Conservation (phyloP, 2,113 vertebrate genomes). For the Eubucco bourcierii region DNA sequence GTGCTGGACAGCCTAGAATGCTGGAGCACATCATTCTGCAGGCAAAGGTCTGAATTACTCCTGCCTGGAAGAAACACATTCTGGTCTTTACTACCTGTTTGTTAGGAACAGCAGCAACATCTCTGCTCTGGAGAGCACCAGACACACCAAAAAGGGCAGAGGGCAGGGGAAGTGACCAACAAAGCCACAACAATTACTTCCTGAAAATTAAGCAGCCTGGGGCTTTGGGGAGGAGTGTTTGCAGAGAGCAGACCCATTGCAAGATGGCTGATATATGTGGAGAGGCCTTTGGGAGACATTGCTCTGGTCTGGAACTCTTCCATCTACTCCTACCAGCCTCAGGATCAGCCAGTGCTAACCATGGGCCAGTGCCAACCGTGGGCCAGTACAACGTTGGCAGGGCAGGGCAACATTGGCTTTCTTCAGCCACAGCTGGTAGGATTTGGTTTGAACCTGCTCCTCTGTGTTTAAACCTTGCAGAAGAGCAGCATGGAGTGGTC, state of each 20-base stretch:
- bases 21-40: not conserved
- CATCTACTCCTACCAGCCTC: not conserved
- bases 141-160: not conserved
- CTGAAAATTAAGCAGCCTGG: not conserved
- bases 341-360: not conserved
- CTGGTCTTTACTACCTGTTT: not conserved
- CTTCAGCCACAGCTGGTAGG: not conserved
- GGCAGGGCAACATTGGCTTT: not conserved
- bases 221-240: not conserved
- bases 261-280: fast-evolving
- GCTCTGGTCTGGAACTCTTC: not conserved
- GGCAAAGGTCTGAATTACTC: not conserved
- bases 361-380: too few relatives aligned
- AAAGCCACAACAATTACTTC: not conserved
- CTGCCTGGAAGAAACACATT: not conserved
- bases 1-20: not conserved
- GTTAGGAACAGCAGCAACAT: not conserved
- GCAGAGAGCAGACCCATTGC: not conserved
- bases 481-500: not conserved
- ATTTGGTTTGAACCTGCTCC: not conserved
- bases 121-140: not conserved
- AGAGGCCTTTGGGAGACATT: not conserved
- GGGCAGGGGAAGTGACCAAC: not conserved
- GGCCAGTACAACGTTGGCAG: not conserved
- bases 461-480: not conserved